These are phyloP conservation scores for Formicarius rufipectus DNA, from an alignment of 2,113 vertebrate genomes.

Conservation along the genomic window DNA sequence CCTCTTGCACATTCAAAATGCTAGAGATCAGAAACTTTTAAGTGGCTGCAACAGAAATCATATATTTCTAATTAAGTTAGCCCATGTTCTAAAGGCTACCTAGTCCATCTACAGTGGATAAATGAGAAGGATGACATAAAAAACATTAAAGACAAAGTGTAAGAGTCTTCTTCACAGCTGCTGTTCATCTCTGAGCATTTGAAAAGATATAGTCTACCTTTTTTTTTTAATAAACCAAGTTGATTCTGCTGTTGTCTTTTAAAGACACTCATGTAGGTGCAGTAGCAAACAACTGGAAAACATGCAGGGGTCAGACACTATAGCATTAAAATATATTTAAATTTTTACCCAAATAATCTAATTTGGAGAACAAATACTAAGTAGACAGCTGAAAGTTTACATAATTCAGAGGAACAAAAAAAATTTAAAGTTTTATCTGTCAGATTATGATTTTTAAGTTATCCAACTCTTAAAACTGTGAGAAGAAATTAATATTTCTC, in stretches of 20 bases:
- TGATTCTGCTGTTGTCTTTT: neutral
- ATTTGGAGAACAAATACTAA: neutral
- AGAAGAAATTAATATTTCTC: neutral
- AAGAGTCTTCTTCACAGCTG: neutral
- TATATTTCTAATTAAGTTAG: neutral
- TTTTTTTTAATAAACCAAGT: neutral
- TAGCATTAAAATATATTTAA: neutral
- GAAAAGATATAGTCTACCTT: neutral
- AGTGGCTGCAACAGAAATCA: neutral
- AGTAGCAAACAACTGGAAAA: neutral
- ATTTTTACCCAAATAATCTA: neutral
- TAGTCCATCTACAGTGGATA: neutral
- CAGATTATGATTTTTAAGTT: neutral
- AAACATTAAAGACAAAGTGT: neutral
- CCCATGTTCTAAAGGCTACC: neutral
- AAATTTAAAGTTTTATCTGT: neutral
- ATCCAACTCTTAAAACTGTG: neutral
- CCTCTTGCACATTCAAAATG: conserved; percentile 1
- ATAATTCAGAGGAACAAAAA: neutral
- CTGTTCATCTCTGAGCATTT: neutral
- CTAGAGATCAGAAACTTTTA: neutral
- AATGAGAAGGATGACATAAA: neutral
- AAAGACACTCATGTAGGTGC: neutral
- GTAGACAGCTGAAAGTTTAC: neutral
- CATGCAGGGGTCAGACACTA: neutral